A percentile compares a stretch with the other conserved stretches of the same genome.
Evolutionary conservation across 1,140 invertebrate species (phyloP).

Genomic region (Berghia stephanieae): DNA sequence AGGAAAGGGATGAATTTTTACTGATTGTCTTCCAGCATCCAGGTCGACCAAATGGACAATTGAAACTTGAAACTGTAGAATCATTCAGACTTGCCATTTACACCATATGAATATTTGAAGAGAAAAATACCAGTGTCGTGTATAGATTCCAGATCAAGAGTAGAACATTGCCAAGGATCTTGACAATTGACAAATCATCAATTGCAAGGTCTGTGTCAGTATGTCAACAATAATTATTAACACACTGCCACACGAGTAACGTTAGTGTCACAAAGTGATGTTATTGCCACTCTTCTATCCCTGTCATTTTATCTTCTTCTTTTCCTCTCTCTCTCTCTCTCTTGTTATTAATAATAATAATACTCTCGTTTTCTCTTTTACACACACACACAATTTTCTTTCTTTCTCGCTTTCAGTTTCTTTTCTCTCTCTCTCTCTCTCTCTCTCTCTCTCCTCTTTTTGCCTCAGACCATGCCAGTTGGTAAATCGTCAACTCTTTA

Average conservation of each 20-base stretch:
- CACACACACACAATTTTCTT: neutral
- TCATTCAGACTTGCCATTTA: neutral
- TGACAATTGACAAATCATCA: no score
- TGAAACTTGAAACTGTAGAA: neutral
- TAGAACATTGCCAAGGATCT: no score
- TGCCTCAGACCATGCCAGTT: no score
- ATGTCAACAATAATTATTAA: no score
- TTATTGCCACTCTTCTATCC: no score
- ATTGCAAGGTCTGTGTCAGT: no score
- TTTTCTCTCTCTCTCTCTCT: slow-evolving; percentile 5
- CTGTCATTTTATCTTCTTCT: neutral
- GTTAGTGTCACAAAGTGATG: no score
- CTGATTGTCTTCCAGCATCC: no score
- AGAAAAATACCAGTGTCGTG: slow-evolving; percentile 11
- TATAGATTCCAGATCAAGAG: neutral
- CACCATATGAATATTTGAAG: neutral
- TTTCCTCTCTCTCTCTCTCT: neutral
- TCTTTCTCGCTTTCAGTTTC: neutral
- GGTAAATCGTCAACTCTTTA: no score
- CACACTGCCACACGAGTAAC: no score
- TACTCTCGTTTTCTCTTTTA: neutral
- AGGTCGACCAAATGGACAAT: slow-evolving; percentile 18
- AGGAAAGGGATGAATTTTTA: no score
- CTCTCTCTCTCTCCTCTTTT: slow-evolving; percentile 3
- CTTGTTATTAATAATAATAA: neutral